Evolutionary conservation across 2,797 vertebrate genomes (phyloP), one percentile per base, ranked within the genome.

Genomic region (Spinus olivaceus): DNA sequence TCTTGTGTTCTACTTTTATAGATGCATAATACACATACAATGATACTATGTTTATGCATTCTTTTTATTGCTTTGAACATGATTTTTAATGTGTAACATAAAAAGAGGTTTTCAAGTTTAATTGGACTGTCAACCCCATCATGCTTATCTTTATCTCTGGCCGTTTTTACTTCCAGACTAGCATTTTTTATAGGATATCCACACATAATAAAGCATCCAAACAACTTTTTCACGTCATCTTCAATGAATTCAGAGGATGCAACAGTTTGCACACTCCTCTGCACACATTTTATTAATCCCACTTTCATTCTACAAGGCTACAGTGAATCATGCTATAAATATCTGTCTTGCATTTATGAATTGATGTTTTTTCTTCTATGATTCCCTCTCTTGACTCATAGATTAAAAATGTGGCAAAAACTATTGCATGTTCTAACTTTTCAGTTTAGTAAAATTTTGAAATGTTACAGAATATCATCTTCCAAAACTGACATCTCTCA

Each of bases 191-290:
- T 63, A 94, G 86, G 76, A 79, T 60, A 95, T 80, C 81, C 84
- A 91, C 95, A 95, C 61, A 60, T 90, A 96, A 96, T 98, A 98
- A 98, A 98, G 39, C 96, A 97, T 94, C 94, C 39, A 90, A 97
- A 97, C 96, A 97, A 97, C 95, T 96, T 97, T 95, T 96, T 96
- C 96, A 94, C 16, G 7, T 97, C 96, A 93, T 96, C 69, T 86
- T 96, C 96, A 95, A 96, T 97, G 96, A 97, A 96, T 97, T 96
- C 95, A 81, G 90, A 82, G 92, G 92, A 90, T 53, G 94, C 96
- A 96, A 97, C 95, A 95, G 95, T 97, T 97, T 96, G 96, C 50
- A 64, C 88, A 93, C 83, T 97, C 82, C 85, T 92, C 95, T 81
- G 86, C 67, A 90, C 61, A 72, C 81, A 19, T 91, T 95, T 96